Evolutionary conservation across 2,888 invertebrate species (phyloP), one percentile per base, ranked within the genome.

Genomic region (Timema podura): DNA sequence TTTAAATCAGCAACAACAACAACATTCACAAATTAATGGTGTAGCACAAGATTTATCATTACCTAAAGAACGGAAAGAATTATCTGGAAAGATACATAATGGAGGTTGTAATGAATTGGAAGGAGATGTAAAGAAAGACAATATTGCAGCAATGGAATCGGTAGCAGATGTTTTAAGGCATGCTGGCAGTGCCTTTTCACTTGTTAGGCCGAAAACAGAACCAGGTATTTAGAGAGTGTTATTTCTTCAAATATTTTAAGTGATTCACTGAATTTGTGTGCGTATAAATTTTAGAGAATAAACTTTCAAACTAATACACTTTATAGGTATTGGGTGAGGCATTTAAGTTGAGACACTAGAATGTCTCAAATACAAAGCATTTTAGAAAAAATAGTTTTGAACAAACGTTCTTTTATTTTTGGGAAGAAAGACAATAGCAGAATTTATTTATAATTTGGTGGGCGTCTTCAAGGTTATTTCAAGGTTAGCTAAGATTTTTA

Each of bases 161-260:
- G 82, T 85, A 78, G 89, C 89, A 76, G 91, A 91, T 77, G 89
- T 89, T 74, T 87, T 89, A 81, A 85, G 90, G 79, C 91, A 91
- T 79, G 90, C 90, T 66, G 90, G 91, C 30, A 91, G 91, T 78
- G 92, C 95, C 69, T 95, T 96, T 83, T 94, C 93, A 75, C 85
- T 94, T 77, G 94, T 95, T 73, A 88, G 92, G 80, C 95, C 92
- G 61, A 94, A 93, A 82, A 85, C 91, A 75, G 93, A 93, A 79
- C 89, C 91, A n/a, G 89, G 92, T 73, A 81, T 51, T 51, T 51
- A 13, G 51, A n/a, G n/a, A 49, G 51, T 51, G 13, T 51, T 3
- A 2, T 11, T 51, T 51, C 51, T 2, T 51, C 51, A 51, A n/a
- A 51, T 2, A 2, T 51, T 13, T 51, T 13, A 51, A 2, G n/a